Conservation (phyloP, 2,113 vertebrate species). For the Syngnathoides biaculeatus region DNA sequence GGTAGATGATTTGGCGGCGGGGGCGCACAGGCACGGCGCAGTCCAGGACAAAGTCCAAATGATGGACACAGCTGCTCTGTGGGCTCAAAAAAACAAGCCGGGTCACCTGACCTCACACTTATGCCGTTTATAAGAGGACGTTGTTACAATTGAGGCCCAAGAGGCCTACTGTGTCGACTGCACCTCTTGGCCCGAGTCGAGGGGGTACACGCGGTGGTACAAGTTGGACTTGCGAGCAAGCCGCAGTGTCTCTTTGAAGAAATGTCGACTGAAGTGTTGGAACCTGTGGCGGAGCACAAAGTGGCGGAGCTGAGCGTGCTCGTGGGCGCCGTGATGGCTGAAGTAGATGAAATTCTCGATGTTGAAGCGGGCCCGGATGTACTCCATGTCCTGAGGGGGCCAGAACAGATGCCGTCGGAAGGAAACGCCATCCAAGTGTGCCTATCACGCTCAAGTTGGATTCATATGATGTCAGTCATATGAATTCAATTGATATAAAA, state of each 20-base stretch:
- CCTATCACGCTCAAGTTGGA: too few species aligned
- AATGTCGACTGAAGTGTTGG: slow-evolving; percentile 74
- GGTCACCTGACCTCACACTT: neutral
- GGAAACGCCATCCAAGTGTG: too few species aligned
- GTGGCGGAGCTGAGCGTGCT: slow-evolving; percentile 83
- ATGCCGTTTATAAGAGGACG: neutral
- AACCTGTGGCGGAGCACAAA: slow-evolving; percentile 78
- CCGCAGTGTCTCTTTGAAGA: slow-evolving; percentile 87
- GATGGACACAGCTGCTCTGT: slow-evolving; percentile 80
- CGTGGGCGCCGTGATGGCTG: slow-evolving; percentile 75
- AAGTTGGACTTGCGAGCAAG: slow-evolving; percentile 82
- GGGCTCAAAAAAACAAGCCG: slow-evolving; percentile 23
- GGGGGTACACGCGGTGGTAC: slow-evolving; percentile 78
- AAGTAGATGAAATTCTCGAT: slow-evolving; percentile 90
- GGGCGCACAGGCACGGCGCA: slow-evolving; percentile 88
- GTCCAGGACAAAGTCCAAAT: slow-evolving; percentile 83
- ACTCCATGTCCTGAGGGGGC: slow-evolving; percentile 80
- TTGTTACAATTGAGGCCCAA: neutral
- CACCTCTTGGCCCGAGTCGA: slow-evolving; percentile 71
- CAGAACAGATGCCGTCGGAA: neutral
- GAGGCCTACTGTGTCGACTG: neutral
- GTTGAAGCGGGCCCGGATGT: slow-evolving; percentile 82
- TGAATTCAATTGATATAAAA: too few species aligned
- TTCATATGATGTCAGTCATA: too few species aligned
- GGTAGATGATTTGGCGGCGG: slow-evolving; percentile 91